Conservation (phyloP, 2,888 invertebrate species). For the Prosapia bicincta region DNA sequence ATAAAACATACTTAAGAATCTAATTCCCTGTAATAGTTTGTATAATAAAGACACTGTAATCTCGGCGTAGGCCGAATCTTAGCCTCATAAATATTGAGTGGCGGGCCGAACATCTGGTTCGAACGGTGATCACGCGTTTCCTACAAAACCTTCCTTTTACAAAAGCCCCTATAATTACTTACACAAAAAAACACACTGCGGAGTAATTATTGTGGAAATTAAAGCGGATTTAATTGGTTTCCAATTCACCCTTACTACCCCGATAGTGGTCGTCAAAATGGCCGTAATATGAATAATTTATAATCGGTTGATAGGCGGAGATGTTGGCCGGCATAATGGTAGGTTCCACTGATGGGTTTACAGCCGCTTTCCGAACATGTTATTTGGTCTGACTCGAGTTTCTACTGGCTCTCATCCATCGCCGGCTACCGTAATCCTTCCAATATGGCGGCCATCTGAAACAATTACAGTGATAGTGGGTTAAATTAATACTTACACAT, state of each 20-base stretch:
- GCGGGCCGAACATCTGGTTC: not conserved
- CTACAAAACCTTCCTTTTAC: not conserved
- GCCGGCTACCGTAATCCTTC: not conserved
- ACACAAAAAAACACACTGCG: not conserved
- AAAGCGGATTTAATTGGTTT: not conserved
- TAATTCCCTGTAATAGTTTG: not conserved
- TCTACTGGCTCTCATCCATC: not conserved
- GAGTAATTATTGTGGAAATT: not conserved
- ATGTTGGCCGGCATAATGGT: not conserved
- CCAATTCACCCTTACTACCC: not conserved
- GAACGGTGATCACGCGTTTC: not conserved
- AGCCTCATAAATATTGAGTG: not conserved
- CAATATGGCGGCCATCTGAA: not conserved
- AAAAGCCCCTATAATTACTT: not conserved
- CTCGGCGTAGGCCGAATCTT: not conserved
- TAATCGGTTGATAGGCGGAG: not conserved
- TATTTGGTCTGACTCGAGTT: not conserved
- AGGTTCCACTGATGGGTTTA: not conserved
- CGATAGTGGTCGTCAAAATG: not conserved
- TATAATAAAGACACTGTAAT: not conserved
- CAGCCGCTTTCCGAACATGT: not conserved
- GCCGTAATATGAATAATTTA: not conserved
- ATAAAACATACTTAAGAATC: not conserved
- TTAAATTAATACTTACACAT: no score
- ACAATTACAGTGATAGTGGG: not conserved